Percentiles rank a stretch among this genome's conserved stretches.
These are phyloP conservation scores for Plotosus lineatus DNA, from an alignment of 2,113 vertebrate genomes.

Conservation along the genomic window DNA sequence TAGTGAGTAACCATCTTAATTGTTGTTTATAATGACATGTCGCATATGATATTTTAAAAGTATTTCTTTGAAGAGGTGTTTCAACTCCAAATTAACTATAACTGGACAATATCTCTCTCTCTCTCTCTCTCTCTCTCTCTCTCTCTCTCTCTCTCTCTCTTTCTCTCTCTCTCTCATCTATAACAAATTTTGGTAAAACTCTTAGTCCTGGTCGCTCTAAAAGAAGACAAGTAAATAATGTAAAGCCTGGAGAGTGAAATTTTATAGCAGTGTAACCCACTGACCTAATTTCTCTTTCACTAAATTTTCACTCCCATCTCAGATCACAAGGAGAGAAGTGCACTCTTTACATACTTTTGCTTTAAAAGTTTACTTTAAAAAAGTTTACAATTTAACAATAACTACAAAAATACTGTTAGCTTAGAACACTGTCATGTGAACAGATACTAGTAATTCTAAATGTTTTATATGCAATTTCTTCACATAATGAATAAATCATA, in stretches of 20 bases:
- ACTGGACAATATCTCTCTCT: no score
- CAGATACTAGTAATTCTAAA: neutral
- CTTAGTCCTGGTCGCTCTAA: constrained; percentile 6
- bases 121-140: constrained; percentile 15
- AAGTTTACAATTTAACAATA: neutral
- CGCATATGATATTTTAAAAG: no score
- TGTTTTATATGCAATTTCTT: neutral
- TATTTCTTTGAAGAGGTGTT: no score
- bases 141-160: constrained; percentile 1
- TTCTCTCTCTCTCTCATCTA: neutral
- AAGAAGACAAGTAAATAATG: constrained; percentile 44
- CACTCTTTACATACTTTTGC: neutral
- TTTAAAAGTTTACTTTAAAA: constrained; percentile 1
- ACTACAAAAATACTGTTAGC: neutral
- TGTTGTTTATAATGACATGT: no score
- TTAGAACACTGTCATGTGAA: neutral
- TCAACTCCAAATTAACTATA: neutral
- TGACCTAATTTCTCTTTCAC: constrained; percentile 41
- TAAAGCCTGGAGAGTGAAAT: constrained; percentile 26
- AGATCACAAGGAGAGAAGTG: constrained; percentile 1
- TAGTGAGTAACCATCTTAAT: no score
- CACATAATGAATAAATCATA: neutral
- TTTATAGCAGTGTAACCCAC: constrained; percentile 33
- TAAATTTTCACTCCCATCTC: neutral
- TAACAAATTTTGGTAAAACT: constrained; percentile 31